These are phyloP conservation scores for Mesocentrotus franciscanus DNA, from an alignment of 53 echinoderm and acorn worm genomes.

Conservation along the genomic window DNA sequence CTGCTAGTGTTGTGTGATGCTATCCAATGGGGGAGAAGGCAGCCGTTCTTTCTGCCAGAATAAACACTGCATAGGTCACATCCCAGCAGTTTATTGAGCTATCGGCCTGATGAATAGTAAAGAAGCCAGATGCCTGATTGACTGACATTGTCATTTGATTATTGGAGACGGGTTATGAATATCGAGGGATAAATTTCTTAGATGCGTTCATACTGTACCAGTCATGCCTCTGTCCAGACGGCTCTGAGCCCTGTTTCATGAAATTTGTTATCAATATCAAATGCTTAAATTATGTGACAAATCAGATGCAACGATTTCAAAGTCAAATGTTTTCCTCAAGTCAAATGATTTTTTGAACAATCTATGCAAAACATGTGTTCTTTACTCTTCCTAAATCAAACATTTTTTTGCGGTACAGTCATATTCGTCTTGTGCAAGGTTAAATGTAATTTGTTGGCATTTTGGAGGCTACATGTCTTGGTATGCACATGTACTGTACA, in stretches of 20 bases:
- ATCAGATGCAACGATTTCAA: no score
- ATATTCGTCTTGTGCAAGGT: no score
- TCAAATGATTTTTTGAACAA: no score
- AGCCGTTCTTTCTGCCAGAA: neutral
- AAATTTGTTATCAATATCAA: no score
- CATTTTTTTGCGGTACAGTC: no score
- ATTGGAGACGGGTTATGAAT: constrained; percentile 9
- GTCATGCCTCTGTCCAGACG: neutral
- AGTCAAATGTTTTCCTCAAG: no score
- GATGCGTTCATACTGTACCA: neutral
- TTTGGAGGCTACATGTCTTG: no score
- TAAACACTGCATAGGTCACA: constrained; percentile 22
- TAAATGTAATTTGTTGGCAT: no score
- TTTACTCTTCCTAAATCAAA: no score
- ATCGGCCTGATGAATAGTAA: constrained; percentile 2
- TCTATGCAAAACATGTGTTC: no score
- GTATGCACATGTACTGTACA: no score
- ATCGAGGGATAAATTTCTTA: neutral
- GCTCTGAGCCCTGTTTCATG: neutral
- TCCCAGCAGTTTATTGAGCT: constrained; percentile 13
- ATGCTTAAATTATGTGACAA: no score
- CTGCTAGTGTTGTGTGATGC: constrained; percentile 15
- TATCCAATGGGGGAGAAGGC: neutral
- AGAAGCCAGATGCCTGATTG: neutral
- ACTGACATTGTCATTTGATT: constrained; percentile 41